Evolutionary conservation across 1,140 invertebrate genomes (phyloP).

Genomic region (Lepidurus apus): DNA sequence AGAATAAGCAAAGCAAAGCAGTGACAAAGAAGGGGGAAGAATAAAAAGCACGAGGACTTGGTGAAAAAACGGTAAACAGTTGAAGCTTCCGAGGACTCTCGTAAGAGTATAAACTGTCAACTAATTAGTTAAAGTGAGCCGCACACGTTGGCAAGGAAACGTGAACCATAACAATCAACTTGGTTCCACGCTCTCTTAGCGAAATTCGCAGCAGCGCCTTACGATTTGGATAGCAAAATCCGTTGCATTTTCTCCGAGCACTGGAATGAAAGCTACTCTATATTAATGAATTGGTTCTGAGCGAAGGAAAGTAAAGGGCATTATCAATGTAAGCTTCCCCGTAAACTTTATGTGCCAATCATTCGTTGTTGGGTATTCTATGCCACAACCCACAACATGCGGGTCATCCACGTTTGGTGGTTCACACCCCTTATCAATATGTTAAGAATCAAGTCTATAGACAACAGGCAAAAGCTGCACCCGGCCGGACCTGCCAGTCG

Average conservation of each 20-base stretch:
- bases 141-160: not conserved
- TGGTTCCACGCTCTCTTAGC: not conserved
- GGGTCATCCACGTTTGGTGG: not conserved
- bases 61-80: not conserved
- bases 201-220: no score
- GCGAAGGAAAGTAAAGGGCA: not conserved
- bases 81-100: not conserved
- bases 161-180: slow-evolving; percentile 15
- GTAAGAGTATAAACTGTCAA: not conserved
- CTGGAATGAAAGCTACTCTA: not conserved
- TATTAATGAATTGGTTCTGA: slow-evolving; percentile 10
- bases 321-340: not conserved
- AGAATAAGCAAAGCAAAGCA: not conserved
- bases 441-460: not conserved
- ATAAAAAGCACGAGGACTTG: not conserved
- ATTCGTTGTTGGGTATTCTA: not conserved
- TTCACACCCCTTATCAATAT: slow-evolving; percentile 18
- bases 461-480: not conserved
- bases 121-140: not conserved
- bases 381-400: not conserved
- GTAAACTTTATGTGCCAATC: not conserved
- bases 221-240: no score
- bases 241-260: not conserved
- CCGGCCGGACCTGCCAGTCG: not conserved
- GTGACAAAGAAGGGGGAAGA: not conserved